A percentile compares a stretch with the other conserved stretches of the same genome.
phyloP scores from a whole-genome alignment of 2,797 vertebrate genomes.

The Coregonus ussuriensis region DNA sequence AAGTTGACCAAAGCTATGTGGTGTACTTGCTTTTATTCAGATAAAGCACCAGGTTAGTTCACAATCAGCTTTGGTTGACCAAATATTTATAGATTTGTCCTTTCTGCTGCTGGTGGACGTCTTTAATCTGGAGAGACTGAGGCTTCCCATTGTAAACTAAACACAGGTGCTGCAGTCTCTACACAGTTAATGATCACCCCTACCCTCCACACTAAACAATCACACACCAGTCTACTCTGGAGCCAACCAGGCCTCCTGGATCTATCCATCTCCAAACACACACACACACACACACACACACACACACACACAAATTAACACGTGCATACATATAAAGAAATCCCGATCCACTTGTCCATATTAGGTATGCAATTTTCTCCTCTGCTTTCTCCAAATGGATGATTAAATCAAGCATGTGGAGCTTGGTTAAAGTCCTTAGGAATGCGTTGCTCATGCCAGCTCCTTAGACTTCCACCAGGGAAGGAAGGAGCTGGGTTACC shows the following conservation, averaged over 20 bases:
- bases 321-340: slow-evolving; percentile 62
- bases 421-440: slow-evolving; percentile 94
- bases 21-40: not conserved
- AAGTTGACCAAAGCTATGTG: not conserved
- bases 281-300: slow-evolving; percentile 34
- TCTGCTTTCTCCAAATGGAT: slow-evolving; percentile 82
- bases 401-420: slow-evolving; percentile 98
- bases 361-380: slow-evolving; percentile 92
- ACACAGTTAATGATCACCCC: slow-evolving; percentile 35
- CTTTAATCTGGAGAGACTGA: slow-evolving; percentile 55
- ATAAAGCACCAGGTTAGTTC: slow-evolving; percentile 12
- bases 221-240: slow-evolving; percentile 76
- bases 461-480: slow-evolving; percentile 82
- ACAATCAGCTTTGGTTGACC: not conserved
- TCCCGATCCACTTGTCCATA: slow-evolving; percentile 93
- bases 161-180: slow-evolving; percentile 59
- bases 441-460: slow-evolving; percentile 88
- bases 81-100: not conserved
- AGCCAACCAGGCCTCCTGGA: slow-evolving; percentile 68
- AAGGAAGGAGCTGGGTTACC: slow-evolving; percentile 71
- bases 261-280: slow-evolving; percentile 56
- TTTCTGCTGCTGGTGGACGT: slow-evolving; percentile 24
- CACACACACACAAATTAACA: slow-evolving; percentile 38
- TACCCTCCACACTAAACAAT: slow-evolving; percentile 68
- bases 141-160: slow-evolving; percentile 54